These are phyloP conservation scores for Tenthredo notha DNA, from an alignment of 2,888 invertebrate species.

Conservation along the genomic window DNA sequence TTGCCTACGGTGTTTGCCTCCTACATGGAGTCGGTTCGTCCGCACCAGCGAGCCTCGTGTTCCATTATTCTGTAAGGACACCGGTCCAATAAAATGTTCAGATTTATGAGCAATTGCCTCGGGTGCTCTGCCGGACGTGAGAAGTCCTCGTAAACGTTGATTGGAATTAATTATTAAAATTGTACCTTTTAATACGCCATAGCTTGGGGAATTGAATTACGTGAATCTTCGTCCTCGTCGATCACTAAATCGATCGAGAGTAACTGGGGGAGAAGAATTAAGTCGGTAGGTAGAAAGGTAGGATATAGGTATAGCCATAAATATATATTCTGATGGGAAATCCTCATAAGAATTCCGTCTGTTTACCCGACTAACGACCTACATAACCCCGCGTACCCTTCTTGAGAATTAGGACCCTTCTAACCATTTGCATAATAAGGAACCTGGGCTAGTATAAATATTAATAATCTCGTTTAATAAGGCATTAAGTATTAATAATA, in stretches of 20 bases:
- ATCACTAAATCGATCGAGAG: not conserved
- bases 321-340: constrained; percentile 25
- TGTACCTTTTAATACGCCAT: constrained; percentile 24
- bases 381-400: constrained; percentile 22
- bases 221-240: constrained; percentile 4
- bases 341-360: constrained; percentile 42
- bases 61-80: constrained; percentile 52
- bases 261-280: not conserved
- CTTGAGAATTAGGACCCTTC: constrained; percentile 45
- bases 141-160: constrained; percentile 50
- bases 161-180: constrained; percentile 52
- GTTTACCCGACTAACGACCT: constrained; percentile 38
- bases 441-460: constrained; percentile 58
- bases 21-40: constrained; percentile 8
- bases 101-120: constrained; percentile 49
- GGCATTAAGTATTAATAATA: constrained; percentile 62
- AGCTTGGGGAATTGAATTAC: constrained; percentile 14
- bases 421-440: constrained; percentile 42
- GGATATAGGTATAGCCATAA: not conserved
- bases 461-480: constrained; percentile 64
- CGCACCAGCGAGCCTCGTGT: constrained; percentile 23
- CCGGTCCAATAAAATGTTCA: constrained; percentile 48
- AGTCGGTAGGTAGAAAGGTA: not conserved
- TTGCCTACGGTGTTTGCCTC: constrained; percentile 15
- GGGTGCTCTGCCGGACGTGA: constrained; percentile 43